phyloP scores from a whole-genome alignment of 2,113 vertebrate species.

The Tringa solitaria region DNA sequence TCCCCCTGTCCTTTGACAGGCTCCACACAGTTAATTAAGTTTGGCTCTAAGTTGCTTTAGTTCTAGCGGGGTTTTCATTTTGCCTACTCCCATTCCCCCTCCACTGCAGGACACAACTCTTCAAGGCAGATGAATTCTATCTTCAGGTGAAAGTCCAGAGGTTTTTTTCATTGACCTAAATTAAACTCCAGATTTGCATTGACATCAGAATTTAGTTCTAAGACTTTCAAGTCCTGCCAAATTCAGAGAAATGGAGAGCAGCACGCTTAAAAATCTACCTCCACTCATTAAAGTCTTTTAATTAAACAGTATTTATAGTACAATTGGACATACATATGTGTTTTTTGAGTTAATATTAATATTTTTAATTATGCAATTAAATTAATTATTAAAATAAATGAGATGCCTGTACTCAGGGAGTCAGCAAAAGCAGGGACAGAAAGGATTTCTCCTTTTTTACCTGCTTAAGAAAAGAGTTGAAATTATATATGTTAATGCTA shows the following conservation, averaged over 20 bases:
- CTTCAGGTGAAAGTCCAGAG: not conserved
- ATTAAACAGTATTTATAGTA: conserved; percentile 25
- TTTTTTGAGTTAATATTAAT: not conserved
- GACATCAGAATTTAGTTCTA: conserved; percentile 14
- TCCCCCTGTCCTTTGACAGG: not conserved
- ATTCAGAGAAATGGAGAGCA: not conserved
- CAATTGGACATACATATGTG: not conserved
- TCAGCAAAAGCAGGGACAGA: not conserved
- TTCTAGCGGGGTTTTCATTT: not conserved
- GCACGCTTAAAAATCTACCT: not conserved
- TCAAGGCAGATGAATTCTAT: not conserved
- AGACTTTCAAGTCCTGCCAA: conserved; percentile 17
- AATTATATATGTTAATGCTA: not conserved
- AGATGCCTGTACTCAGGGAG: not conserved
- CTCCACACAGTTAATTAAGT: not conserved
- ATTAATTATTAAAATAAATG: not conserved
- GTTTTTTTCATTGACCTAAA: not conserved
- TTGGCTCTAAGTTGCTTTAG: not conserved
- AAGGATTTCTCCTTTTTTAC: not conserved
- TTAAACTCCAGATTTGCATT: conserved; percentile 21
- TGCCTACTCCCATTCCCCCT: not conserved
- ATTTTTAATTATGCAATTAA: not conserved
- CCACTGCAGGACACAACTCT: not conserved
- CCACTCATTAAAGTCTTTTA: not conserved
- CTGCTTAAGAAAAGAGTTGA: not conserved